A percentile compares a stretch with the other conserved stretches of the same genome.
phyloP scores from a whole-genome alignment of 2,888 invertebrate genomes.

The Xanthia togata region DNA sequence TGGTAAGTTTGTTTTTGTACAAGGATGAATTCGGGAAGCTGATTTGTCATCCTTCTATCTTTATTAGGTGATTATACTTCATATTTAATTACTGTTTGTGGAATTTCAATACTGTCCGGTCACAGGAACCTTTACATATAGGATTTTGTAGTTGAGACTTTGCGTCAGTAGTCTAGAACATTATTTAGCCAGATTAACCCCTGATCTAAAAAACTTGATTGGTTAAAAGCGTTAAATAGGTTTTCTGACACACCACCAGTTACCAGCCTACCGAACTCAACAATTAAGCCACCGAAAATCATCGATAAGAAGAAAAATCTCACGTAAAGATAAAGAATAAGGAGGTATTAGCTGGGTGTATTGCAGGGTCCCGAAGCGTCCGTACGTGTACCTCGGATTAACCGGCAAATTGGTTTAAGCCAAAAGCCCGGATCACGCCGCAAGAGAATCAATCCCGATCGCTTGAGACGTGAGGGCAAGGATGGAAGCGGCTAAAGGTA shows the following conservation, averaged over 20 bases:
- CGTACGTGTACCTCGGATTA: conserved; percentile 83
- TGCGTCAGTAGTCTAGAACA: neutral
- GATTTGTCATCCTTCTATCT: conserved; percentile 7
- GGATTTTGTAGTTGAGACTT: neutral
- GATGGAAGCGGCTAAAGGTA: conserved; percentile 54
- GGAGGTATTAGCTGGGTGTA: conserved; percentile 52
- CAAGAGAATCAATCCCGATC: conserved; percentile 83
- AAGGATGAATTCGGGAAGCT: conserved; percentile 14
- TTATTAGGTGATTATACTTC: neutral
- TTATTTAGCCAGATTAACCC: neutral
- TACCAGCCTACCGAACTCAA: neutral
- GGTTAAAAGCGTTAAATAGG: too few species aligned
- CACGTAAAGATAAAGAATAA: conserved; percentile 67
- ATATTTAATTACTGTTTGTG: neutral
- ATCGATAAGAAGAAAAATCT: conserved; percentile 60
- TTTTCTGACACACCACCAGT: too few species aligned
- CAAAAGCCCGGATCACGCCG: conserved; percentile 75
- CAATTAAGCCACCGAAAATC: conserved; percentile 31
- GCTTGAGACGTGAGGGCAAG: conserved; percentile 66
- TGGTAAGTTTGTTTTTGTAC: conserved; percentile 36
- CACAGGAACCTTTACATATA: neutral
- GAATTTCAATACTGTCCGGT: neutral
- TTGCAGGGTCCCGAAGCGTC: conserved; percentile 74
- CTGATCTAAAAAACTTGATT: neutral
- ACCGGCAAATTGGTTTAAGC: conserved; percentile 86